Evolutionary conservation across 64 coral and sea anemone species (phyloP).

Genomic region (Exaiptasia diaphana): DNA sequence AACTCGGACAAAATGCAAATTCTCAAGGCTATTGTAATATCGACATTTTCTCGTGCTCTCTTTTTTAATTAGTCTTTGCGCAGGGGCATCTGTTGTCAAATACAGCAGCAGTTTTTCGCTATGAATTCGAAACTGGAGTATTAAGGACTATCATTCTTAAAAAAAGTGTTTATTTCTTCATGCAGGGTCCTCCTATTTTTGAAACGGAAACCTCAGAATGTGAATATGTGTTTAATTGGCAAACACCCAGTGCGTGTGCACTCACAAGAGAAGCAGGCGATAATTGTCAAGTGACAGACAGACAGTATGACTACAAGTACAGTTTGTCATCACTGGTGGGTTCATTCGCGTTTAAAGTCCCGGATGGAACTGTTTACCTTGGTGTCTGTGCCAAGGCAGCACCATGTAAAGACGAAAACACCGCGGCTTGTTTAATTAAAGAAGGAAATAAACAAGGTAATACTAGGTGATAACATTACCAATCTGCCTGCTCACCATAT

Average conservation of each 20-base stretch:
- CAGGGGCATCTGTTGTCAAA: too few relatives aligned
- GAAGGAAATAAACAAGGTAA: not conserved
- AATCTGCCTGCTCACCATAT: not conserved
- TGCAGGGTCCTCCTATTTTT: conserved; percentile 59
- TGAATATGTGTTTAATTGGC: conserved; percentile 67
- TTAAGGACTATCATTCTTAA: too few relatives aligned
- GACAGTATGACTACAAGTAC: conserved; percentile 39
- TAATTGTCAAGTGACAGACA: conserved; percentile 42
- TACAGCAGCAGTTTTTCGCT: too few relatives aligned
- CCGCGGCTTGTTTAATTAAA: conserved; percentile 12
- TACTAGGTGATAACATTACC: not conserved
- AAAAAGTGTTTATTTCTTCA: too few relatives aligned
- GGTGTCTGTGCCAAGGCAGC: conserved; percentile 1
- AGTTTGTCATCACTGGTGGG: conserved; percentile 18
- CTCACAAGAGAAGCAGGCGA: conserved; percentile 7
- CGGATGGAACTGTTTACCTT: not conserved
- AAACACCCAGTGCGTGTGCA: conserved; percentile 70
- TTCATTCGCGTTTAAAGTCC: not conserved
- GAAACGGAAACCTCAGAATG: conserved; percentile 39
- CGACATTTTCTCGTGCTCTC: too few relatives aligned
- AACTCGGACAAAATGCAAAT: too few relatives aligned
- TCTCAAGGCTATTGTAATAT: too few relatives aligned
- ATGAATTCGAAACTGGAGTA: too few relatives aligned
- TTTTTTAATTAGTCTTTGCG: too few relatives aligned
- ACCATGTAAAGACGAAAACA: not conserved